Percentiles rank a stretch among this genome's conserved stretches.
phyloP scores from a whole-genome alignment of 2,888 invertebrate species.

The Rhyacophila evoluta region DNA sequence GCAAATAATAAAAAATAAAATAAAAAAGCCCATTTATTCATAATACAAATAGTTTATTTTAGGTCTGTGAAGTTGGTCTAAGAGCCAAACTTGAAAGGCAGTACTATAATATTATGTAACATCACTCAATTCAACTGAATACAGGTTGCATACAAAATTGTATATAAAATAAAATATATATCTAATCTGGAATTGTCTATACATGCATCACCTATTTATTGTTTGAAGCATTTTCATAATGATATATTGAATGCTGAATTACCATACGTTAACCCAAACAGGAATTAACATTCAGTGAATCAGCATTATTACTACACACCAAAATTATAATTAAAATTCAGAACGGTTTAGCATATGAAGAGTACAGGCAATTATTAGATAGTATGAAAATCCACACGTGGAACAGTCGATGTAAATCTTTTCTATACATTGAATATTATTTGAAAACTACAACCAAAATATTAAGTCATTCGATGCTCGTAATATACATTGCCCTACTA shows the following conservation, averaged over 20 bases:
- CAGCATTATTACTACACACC: background rate
- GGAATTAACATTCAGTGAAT: background rate
- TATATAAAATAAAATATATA: slow-evolving; percentile 41
- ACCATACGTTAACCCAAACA: background rate
- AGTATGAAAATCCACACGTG: background rate
- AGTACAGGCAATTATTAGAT: background rate
- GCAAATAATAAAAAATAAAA: slow-evolving; percentile 39
- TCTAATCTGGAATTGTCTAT: slow-evolving; percentile 28
- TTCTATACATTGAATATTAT: slow-evolving; percentile 34
- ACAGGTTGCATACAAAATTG: slow-evolving; percentile 42
- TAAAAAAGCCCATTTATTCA: slow-evolving; percentile 47
- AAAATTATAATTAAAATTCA: background rate
- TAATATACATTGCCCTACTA: slow-evolving; percentile 38
- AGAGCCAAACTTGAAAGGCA: background rate
- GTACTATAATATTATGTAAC: slow-evolving; percentile 19
- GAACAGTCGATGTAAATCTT: slow-evolving; percentile 1
- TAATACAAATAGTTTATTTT: slow-evolving; percentile 48
- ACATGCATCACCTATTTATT: background rate
- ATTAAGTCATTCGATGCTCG: slow-evolving; percentile 38
- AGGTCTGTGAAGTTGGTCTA: slow-evolving; percentile 30
- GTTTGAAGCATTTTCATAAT: background rate
- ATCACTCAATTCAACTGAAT: slow-evolving; percentile 28
- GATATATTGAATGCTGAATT: background rate
- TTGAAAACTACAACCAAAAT: slow-evolving; percentile 33
- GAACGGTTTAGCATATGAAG: background rate